These are phyloP conservation scores for Bhutanitis thaidina DNA, from an alignment of 2,888 invertebrate genomes.

Conservation along the genomic window DNA sequence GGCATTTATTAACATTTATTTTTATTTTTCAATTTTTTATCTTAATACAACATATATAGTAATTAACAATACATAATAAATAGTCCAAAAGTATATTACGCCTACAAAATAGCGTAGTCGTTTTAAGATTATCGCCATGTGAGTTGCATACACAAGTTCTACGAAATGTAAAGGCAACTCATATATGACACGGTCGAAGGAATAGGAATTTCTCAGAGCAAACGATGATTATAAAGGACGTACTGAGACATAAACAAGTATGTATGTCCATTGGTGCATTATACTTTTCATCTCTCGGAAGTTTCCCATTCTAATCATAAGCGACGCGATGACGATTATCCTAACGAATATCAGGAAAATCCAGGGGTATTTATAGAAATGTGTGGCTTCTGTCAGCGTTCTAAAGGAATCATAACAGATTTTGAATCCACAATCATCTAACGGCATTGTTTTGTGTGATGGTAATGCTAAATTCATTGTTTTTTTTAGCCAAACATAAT, in stretches of 20 bases:
- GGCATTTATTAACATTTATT: conserved; percentile 81
- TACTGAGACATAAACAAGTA: not conserved
- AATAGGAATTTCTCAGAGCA: conserved; percentile 60
- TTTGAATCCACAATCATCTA: conserved; percentile 23
- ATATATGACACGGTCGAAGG: conserved; percentile 59
- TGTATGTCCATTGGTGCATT: not conserved
- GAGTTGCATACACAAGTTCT: conserved; percentile 65
- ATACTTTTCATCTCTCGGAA: conserved; percentile 27
- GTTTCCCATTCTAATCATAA: conserved; percentile 40
- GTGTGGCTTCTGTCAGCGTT: conserved; percentile 1
- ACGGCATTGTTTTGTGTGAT: conserved; percentile 52
- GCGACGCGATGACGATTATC: conserved; percentile 26
- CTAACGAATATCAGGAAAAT: conserved; percentile 16
- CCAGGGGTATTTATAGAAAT: conserved; percentile 9
- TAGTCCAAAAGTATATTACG: conserved; percentile 81
- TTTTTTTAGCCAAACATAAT: conserved; percentile 62
- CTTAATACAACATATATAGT: conserved; percentile 81
- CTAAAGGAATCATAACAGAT: conserved; percentile 12
- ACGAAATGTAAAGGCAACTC: conserved; percentile 68
- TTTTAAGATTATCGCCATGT: conserved; percentile 77
- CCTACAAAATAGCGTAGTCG: conserved; percentile 80
- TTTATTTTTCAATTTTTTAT: conserved; percentile 72
- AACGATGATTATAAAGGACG: conserved; percentile 28
- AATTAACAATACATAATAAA: conserved; percentile 81
- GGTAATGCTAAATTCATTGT: conserved; percentile 47